A percentile compares a stretch with the other conserved stretches of the same genome.
phyloP scores from a whole-genome alignment of 2,888 invertebrate species.

The Drosophila paranaensis region DNA sequence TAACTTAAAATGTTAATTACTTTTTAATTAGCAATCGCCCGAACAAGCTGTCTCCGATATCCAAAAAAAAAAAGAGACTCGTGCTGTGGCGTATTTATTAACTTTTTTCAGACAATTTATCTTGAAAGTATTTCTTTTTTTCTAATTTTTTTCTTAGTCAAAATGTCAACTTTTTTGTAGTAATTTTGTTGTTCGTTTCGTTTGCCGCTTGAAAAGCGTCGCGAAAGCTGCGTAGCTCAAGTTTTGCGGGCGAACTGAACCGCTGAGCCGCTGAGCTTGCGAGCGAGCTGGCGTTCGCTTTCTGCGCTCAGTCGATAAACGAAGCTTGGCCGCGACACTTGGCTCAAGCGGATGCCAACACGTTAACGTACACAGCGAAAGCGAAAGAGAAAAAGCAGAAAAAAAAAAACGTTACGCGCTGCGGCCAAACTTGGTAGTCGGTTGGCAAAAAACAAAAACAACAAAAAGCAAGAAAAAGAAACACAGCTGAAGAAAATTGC shows the following conservation, averaged over 20 bases:
- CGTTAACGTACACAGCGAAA: constrained; percentile 32
- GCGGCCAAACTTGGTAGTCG: constrained; percentile 62
- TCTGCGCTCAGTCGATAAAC: constrained; percentile 76
- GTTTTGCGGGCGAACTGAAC: constrained; percentile 27
- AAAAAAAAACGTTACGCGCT: constrained; percentile 56
- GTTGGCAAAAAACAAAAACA: constrained; percentile 51
- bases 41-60: background rate
- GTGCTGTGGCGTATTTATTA: constrained; percentile 54
- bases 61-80: constrained; percentile 18
- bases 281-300: constrained; percentile 49
- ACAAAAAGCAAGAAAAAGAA: constrained; percentile 24
- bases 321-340: constrained; percentile 80
- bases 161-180: constrained; percentile 31
- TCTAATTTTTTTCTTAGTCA: constrained; percentile 29
- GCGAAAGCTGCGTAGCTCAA: constrained; percentile 54
- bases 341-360: constrained; percentile 66
- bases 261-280: constrained; percentile 68
- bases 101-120: constrained; percentile 51
- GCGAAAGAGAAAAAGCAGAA: background rate
- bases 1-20: background rate
- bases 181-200: constrained; percentile 5
- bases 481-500: constrained; percentile 61
- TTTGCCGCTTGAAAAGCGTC: constrained; percentile 45
- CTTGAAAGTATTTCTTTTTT: constrained; percentile 30
- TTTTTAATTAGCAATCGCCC: background rate